Percentiles rank a stretch among this genome's conserved stretches.
phyloP scores from a whole-genome alignment of 1,140 invertebrate species.

The Cataglyphis hispanica region DNA sequence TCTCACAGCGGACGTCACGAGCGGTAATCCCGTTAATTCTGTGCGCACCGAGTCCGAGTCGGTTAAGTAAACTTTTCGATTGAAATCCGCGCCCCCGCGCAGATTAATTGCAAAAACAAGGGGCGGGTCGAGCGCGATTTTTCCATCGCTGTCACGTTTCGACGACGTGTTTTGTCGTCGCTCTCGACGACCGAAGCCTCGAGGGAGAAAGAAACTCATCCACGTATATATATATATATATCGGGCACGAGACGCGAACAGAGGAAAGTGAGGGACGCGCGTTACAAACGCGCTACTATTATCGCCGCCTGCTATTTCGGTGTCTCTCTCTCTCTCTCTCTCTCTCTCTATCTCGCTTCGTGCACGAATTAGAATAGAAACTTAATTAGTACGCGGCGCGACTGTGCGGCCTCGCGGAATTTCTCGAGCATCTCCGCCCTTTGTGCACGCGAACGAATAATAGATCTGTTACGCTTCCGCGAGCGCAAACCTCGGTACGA shows the following conservation, averaged over 20 bases:
- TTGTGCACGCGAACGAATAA: not conserved
- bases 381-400: conserved; percentile 19
- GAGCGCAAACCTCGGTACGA: too few species aligned
- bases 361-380: conserved; percentile 35
- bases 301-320: conserved; percentile 28
- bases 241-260: not conserved
- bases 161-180: conserved; percentile 16
- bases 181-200: not conserved
- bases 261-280: not conserved
- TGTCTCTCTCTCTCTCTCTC: too few species aligned
- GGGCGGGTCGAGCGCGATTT: conserved; percentile 5
- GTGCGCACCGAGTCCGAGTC: not conserved
- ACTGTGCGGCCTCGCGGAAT: not conserved
- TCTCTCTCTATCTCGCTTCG: not conserved
- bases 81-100: conserved; percentile 4
- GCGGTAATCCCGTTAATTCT: conserved; percentile 37
- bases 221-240: not conserved
- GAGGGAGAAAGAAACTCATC: conserved; percentile 4
- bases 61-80: conserved; percentile 48
- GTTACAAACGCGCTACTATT: not conserved
- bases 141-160: conserved; percentile 10
- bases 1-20: conserved; percentile 4
- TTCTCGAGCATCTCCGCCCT: not conserved
- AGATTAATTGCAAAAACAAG: conserved; percentile 54
- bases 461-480: not conserved